These are phyloP conservation scores for Xenopus laevis DNA, from an alignment of 2,113 vertebrate genomes.

Conservation along the genomic window DNA sequence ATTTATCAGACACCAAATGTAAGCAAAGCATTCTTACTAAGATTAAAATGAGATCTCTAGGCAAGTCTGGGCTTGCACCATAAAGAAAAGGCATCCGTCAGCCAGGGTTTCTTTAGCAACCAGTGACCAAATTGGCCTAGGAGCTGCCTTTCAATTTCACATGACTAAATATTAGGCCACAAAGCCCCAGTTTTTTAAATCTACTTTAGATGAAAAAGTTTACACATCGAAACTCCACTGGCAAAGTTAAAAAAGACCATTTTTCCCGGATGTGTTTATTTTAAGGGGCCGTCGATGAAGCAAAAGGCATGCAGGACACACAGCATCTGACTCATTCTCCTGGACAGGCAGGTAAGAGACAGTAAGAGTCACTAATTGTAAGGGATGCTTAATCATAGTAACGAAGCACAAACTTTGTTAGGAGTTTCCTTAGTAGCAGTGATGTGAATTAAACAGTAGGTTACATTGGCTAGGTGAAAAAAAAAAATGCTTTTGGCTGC, in stretches of 20 bases:
- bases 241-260: neutral
- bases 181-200: conserved; percentile 6
- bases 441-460: too few species aligned
- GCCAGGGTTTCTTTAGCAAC: conserved; percentile 76
- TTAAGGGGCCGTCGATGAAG: neutral
- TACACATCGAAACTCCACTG: neutral
- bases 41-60: conserved; percentile 67
- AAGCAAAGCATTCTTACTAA: conserved; percentile 59
- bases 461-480: too few species aligned
- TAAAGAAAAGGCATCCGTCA: conserved; percentile 44
- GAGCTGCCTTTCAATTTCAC: conserved; percentile 48
- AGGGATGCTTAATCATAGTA: neutral
- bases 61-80: conserved; percentile 72
- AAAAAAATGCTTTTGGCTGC: neutral
- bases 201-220: conserved; percentile 8
- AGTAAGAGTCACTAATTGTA: conserved; percentile 19
- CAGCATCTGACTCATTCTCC: neutral
- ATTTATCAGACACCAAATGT: conserved; percentile 45
- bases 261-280: neutral
- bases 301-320: neutral
- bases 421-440: conserved; percentile 8
- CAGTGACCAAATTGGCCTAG: conserved; percentile 54
- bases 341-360: conserved; percentile 28
- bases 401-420: conserved; percentile 14
- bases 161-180: conserved; percentile 37